Evolutionary conservation across 2,888 invertebrate species (phyloP).

Genomic region (Gordius sp.): DNA sequence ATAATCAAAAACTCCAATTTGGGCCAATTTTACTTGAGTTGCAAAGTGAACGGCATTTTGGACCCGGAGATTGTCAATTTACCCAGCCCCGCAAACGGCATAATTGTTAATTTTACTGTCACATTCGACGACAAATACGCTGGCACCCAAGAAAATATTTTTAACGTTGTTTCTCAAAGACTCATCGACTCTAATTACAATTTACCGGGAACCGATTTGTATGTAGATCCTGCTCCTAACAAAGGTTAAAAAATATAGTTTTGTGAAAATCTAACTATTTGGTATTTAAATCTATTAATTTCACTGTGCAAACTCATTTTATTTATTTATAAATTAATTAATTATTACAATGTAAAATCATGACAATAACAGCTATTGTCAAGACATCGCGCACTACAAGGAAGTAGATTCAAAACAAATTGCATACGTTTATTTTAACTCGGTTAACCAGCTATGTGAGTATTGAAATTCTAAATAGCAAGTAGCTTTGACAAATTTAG

Average conservation of each 20-base stretch:
- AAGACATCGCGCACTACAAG: too few relatives aligned
- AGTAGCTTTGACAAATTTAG: too few relatives aligned
- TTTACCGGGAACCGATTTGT: constrained; percentile 8
- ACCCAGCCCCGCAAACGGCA: not conserved
- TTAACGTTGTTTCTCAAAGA: not conserved
- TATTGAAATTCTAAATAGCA: too few relatives aligned
- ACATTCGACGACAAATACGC: not conserved
- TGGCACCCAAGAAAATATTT: constrained; percentile 9
- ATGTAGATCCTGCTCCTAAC: constrained; percentile 7
- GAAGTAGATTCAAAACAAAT: too few relatives aligned
- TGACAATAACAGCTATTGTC: too few relatives aligned
- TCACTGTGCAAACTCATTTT: too few relatives aligned
- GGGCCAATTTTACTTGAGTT: not conserved
- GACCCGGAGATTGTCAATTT: not conserved
- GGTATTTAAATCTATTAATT: too few relatives aligned
- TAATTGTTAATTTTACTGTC: constrained; percentile 2
- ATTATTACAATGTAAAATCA: too few relatives aligned
- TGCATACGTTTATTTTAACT: too few relatives aligned
- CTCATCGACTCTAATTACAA: constrained; percentile 5
- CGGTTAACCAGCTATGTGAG: too few relatives aligned
- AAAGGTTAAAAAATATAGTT: constrained; percentile 9
- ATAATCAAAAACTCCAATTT: not conserved
- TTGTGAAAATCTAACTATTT: too few relatives aligned
- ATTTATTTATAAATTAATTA: too few relatives aligned
- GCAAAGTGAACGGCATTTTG: not conserved